phyloP scores from a whole-genome alignment of 2,888 invertebrate genomes.

The Nemoura dubitans region DNA sequence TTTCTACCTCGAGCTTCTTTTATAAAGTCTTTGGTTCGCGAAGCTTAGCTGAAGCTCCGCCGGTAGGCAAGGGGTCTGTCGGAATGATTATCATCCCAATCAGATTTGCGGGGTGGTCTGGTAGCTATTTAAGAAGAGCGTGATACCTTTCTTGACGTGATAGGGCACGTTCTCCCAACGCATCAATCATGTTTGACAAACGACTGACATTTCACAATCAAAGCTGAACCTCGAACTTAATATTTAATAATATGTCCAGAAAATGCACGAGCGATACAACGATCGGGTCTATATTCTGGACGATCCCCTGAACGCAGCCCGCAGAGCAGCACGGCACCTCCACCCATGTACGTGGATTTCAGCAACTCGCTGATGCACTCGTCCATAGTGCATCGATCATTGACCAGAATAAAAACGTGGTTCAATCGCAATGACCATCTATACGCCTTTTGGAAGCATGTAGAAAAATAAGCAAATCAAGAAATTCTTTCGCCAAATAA shows the following conservation, averaged over 20 bases:
- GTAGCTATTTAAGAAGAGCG: neutral
- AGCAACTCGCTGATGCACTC: too few relatives aligned
- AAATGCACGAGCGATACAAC: neutral
- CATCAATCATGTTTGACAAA: constrained; percentile 22
- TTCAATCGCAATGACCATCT: neutral
- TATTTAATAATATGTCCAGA: neutral
- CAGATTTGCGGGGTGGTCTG: neutral
- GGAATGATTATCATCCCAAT: neutral
- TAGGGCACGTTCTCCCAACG: neutral
- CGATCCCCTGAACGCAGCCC: neutral
- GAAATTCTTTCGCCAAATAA: neutral
- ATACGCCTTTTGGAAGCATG: neutral
- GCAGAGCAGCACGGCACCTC: neutral
- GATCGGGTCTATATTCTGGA: neutral
- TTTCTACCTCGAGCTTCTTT: neutral
- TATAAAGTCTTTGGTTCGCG: neutral
- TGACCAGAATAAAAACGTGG: neutral
- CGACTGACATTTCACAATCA: constrained; percentile 20
- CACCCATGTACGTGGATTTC: neutral
- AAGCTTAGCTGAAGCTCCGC: neutral
- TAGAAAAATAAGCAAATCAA: neutral
- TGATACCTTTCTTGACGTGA: neutral
- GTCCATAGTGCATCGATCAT: neutral
- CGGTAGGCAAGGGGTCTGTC: neutral
- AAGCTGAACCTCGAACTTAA: neutral